Evolutionary conservation across 2,888 invertebrate genomes (phyloP).

Genomic region (Drosophila paramelanica): DNA sequence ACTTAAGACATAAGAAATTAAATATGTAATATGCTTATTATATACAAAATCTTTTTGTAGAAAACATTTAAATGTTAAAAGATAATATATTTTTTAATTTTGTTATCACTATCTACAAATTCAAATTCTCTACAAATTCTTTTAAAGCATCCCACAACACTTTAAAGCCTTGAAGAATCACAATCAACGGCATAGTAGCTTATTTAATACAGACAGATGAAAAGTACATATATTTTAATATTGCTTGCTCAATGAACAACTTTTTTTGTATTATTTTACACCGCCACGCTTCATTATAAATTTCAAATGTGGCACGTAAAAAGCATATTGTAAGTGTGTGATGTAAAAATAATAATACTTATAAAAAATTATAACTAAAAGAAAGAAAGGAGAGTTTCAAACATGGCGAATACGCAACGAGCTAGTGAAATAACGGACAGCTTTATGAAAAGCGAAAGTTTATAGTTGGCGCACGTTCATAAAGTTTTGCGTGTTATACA

Average conservation of each 20-base stretch:
- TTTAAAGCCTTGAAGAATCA: not conserved
- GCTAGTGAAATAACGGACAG: conserved; percentile 33
- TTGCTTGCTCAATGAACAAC: not conserved
- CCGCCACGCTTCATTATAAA: conserved; percentile 18
- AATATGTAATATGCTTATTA: too few relatives aligned
- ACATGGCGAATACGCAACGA: conserved; percentile 69
- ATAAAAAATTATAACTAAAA: conserved; percentile 46
- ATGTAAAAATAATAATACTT: conserved; percentile 46
- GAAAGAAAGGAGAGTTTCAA: conserved; percentile 39
- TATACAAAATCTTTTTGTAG: too few relatives aligned
- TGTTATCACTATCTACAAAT: too few relatives aligned
- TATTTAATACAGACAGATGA: not conserved
- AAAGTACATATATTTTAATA: not conserved
- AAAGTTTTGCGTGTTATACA: conserved; percentile 77
- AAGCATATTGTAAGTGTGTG: conserved; percentile 17
- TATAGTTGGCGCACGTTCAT: conserved; percentile 77
- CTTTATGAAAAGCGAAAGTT: conserved; percentile 72
- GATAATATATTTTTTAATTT: too few relatives aligned
- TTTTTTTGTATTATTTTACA: not conserved
- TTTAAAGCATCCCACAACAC: too few relatives aligned
- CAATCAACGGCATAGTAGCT: not conserved
- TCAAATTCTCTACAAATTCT: too few relatives aligned
- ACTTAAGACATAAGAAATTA: too few relatives aligned
- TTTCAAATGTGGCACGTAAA: conserved; percentile 6
- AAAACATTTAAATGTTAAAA: not conserved